Evolutionary conservation across 2,888 invertebrate species (phyloP).

Genomic region (Crossocerus cetratus): DNA sequence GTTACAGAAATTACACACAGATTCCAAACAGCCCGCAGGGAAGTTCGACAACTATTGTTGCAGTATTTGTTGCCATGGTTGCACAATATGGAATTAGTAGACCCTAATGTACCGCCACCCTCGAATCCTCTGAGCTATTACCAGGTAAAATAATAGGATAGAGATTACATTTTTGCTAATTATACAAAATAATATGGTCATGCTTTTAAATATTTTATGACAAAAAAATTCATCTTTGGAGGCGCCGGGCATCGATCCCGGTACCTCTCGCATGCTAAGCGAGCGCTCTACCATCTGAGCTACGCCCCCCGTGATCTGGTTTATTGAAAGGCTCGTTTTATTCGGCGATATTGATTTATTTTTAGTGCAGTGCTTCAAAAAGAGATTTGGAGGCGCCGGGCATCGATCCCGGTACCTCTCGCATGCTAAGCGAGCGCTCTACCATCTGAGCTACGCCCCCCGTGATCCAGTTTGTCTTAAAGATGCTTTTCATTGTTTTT

Average conservation of each 20-base stretch:
- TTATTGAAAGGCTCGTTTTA: too few relatives aligned
- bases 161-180: not conserved
- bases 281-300: conserved; percentile 76
- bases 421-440: conserved; percentile 76
- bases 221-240: conserved; percentile 51
- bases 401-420: conserved; percentile 75
- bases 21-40: conserved; percentile 96
- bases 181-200: too few relatives aligned
- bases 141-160: conserved; percentile 81
- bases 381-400: conserved; percentile 73
- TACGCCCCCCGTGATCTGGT: conserved; percentile 66
- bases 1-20: conserved; percentile 95
- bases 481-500: too few relatives aligned
- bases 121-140: conserved; percentile 90
- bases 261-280: conserved; percentile 76
- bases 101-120: conserved; percentile 94
- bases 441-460: conserved; percentile 76
- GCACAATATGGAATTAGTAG: conserved; percentile 98
- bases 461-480: not conserved
- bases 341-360: conserved; percentile 41
- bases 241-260: conserved; percentile 74
- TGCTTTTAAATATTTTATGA: too few relatives aligned
- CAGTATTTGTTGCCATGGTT: conserved; percentile 98
- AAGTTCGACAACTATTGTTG: conserved; percentile 93
- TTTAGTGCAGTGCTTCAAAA: conserved; percentile 39